These are phyloP conservation scores for Columba livia DNA, from an alignment of 2,113 vertebrate genomes.

Conservation along the genomic window DNA sequence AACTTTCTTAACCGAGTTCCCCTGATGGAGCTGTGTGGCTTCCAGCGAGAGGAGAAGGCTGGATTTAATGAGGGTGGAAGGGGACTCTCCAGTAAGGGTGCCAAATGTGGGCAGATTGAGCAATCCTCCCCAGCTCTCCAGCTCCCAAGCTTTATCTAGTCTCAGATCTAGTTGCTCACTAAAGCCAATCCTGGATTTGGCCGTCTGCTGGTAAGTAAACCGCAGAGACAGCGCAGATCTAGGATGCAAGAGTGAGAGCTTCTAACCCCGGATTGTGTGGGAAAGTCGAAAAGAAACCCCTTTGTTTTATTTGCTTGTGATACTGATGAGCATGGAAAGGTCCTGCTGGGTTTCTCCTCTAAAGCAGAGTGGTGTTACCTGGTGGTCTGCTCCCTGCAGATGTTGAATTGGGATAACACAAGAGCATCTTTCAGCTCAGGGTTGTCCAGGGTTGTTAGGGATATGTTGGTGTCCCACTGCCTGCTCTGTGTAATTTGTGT, in stretches of 20 bases:
- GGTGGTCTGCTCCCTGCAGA: neutral
- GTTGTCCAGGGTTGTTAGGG: neutral
- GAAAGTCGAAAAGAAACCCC: neutral
- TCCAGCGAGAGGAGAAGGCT: neutral
- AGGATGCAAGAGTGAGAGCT: neutral
- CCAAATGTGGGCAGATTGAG: neutral
- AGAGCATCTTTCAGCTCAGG: neutral
- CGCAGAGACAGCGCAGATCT: neutral
- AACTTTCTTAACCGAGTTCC: accelerated
- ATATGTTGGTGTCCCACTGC: neutral
- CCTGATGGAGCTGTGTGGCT: neutral
- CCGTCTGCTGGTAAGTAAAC: neutral
- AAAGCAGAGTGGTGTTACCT: neutral
- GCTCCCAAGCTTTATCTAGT: neutral
- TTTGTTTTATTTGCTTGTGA: neutral
- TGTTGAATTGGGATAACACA: neutral
- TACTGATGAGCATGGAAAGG: neutral
- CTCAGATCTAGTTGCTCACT: neutral
- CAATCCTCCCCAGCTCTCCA: neutral
- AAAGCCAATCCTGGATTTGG: neutral
- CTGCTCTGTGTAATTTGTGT: neutral
- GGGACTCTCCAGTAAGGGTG: neutral
- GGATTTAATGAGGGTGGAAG: neutral
- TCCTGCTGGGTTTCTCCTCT: neutral
- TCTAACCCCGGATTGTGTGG: neutral